A percentile compares a stretch with the other conserved stretches of the same genome.
Conservation (phyloP, 2,113 vertebrate species). For the Cricetomys ansorgei region DNA sequence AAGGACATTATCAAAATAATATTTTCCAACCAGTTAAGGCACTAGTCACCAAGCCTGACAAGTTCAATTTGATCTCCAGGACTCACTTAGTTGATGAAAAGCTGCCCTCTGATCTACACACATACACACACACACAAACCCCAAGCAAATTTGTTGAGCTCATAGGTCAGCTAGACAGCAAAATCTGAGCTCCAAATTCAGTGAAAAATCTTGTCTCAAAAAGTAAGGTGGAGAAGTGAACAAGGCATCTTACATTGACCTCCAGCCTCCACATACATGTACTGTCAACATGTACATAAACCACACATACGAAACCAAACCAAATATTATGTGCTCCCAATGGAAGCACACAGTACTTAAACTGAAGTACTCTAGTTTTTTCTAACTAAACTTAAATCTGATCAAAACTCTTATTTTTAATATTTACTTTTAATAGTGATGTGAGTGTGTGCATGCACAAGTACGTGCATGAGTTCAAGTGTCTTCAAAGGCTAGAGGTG, state of each 20-base stretch:
- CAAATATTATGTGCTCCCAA: not conserved
- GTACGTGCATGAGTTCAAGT: not conserved
- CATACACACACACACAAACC: not conserved
- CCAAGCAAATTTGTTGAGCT: not conserved
- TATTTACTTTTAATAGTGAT: not conserved
- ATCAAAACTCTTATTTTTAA: not conserved
- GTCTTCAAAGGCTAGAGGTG: not conserved
- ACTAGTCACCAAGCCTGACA: not conserved
- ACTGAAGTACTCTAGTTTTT: not conserved
- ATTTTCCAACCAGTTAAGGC: slow-evolving; percentile 18
- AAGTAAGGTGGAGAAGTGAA: not conserved
- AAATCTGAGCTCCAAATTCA: not conserved
- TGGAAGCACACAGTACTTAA: not conserved
- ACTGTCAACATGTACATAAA: too few relatives aligned
- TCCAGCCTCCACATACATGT: not conserved
- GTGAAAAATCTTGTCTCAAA: not conserved
- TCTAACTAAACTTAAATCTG: not conserved
- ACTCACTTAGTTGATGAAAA: not conserved
- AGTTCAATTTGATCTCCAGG: not conserved
- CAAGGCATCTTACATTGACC: not conserved
- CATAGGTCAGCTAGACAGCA: not conserved
- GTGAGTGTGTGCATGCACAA: not conserved
- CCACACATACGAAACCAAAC: not conserved
- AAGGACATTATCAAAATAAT: not conserved
- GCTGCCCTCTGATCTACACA: not conserved